phyloP scores from a whole-genome alignment of 2,797 vertebrate species.

The Echiichthys vipera region DNA sequence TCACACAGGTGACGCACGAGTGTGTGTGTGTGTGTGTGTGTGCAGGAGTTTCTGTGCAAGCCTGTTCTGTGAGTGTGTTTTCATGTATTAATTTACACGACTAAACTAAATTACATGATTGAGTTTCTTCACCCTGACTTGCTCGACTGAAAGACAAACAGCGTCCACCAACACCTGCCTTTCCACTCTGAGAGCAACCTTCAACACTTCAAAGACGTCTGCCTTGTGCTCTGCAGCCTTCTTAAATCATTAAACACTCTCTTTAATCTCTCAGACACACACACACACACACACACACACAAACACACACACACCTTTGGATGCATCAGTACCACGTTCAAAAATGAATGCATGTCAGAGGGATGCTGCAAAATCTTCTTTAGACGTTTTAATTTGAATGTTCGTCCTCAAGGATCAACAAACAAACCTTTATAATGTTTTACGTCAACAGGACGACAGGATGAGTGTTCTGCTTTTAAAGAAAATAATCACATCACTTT shows the following conservation, averaged over 20 bases:
- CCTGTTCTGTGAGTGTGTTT: not conserved
- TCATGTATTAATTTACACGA: not conserved
- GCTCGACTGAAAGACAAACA: conserved; percentile 41
- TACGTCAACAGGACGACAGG: not conserved
- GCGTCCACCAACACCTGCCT: conserved; percentile 32
- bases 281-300: conserved; percentile 21
- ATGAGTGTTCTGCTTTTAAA: not conserved
- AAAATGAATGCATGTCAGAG: conserved; percentile 15
- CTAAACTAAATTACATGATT: too few relatives aligned
- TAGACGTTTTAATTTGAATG: not conserved
- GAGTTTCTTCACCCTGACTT: too few relatives aligned
- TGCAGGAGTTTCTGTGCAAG: not conserved
- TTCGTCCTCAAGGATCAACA: not conserved
- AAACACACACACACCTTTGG: conserved; percentile 12
- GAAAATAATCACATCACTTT: not conserved
- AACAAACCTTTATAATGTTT: not conserved
- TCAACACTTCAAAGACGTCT: conserved; percentile 59
- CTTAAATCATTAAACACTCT: conserved; percentile 60
- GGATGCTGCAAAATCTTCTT: conserved; percentile 15
- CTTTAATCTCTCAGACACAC: conserved; percentile 56
- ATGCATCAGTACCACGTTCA: conserved; percentile 12
- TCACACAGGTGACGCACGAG: not conserved
- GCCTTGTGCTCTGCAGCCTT: conserved; percentile 34
- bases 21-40: not conserved
- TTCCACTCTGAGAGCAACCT: conserved; percentile 33